Conservation (phyloP, 2,113 vertebrate species). For the Phalacrocorax carbo region DNA sequence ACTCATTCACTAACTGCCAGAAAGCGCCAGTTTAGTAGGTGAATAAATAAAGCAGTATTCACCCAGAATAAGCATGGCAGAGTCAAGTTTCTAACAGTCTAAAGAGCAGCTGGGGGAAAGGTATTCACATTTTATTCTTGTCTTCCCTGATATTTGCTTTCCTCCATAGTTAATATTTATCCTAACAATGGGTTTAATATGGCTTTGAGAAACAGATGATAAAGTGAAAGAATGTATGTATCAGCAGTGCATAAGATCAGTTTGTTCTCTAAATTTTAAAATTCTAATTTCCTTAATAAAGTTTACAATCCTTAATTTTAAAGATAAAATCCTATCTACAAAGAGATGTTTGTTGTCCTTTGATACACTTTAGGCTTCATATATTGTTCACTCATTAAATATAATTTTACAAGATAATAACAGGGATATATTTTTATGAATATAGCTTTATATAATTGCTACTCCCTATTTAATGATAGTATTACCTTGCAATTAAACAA, state of each 20-base stretch:
- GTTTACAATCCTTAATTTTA: neutral
- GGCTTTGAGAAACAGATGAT: neutral
- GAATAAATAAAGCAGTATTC: neutral
- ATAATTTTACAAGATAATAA: conserved; percentile 19
- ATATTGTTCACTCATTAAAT: neutral
- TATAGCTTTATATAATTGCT: neutral
- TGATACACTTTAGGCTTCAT: neutral
- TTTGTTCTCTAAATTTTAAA: neutral
- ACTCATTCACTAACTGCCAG: neutral
- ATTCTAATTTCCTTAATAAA: neutral
- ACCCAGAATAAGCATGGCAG: neutral
- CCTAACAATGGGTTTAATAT: neutral
- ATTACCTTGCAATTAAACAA: conserved; percentile 13
- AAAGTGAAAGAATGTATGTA: neutral
- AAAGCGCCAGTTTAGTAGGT: neutral
- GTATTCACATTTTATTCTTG: neutral
- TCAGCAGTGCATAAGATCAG: neutral
- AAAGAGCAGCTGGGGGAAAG: neutral
- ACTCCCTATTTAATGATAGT: neutral
- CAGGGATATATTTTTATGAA: neutral
- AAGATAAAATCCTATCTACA: neutral
- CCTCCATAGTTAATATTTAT: neutral
- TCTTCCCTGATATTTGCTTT: neutral
- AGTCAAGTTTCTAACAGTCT: neutral
- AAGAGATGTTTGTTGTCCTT: neutral